A percentile compares a stretch with the other conserved stretches of the same genome.
Conservation (phyloP, 2,888 invertebrate genomes). For the Epiblema foenella region DNA sequence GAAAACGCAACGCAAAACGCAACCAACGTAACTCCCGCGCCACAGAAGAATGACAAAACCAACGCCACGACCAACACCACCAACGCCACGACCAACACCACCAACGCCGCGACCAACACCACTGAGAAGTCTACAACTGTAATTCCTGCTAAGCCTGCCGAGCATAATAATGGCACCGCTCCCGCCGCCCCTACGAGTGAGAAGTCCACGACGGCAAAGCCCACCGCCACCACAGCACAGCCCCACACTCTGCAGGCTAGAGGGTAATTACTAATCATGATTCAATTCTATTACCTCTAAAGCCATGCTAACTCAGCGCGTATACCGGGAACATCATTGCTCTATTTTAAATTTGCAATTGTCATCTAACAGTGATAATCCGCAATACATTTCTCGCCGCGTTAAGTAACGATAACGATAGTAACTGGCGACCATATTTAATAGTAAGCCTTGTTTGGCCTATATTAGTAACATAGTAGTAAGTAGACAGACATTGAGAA, state of each 20-base stretch:
- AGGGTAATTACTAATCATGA: conserved; percentile 65
- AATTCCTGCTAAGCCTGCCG: background rate
- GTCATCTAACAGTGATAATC: too few species aligned
- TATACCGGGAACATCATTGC: too few species aligned
- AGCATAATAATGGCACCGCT: background rate
- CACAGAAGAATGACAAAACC: background rate
- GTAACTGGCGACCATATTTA: too few species aligned
- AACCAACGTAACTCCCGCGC: background rate
- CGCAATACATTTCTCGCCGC: too few species aligned
- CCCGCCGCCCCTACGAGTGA: background rate
- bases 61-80: too few species aligned
- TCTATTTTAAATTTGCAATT: too few species aligned
- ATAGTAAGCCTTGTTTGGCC: too few species aligned
- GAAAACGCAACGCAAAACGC: background rate
- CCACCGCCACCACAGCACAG: conserved; percentile 11
- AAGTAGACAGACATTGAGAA: too few species aligned
- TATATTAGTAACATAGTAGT: too few species aligned
- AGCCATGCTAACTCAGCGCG: too few species aligned
- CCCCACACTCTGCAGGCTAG: conserved; percentile 57
- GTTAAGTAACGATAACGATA: too few species aligned
- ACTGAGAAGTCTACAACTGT: background rate
- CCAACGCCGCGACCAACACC: background rate
- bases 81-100: background rate
- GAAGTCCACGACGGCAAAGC: conserved; percentile 2
- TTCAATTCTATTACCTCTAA: background rate